phyloP scores from a whole-genome alignment of 2,113 vertebrate genomes.

The Misgurnus anguillicaudatus region DNA sequence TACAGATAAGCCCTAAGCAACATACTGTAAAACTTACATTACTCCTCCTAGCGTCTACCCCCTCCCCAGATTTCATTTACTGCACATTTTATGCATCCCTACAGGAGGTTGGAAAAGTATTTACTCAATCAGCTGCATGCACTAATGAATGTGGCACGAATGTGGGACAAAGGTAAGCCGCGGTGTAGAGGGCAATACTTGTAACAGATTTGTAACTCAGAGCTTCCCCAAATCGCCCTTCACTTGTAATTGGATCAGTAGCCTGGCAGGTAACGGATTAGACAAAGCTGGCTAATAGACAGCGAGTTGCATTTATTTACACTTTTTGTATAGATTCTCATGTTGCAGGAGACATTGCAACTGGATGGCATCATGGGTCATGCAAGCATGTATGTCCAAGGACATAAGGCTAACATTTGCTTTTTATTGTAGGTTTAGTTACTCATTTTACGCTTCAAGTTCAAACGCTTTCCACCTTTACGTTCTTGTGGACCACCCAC shows the following conservation, averaged over 20 bases:
- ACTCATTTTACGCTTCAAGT: neutral
- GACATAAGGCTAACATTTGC: neutral
- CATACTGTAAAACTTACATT: neutral
- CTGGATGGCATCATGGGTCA: neutral
- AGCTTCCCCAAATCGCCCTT: constrained; percentile 41
- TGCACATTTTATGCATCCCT: neutral
- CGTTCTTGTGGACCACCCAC: constrained; percentile 39
- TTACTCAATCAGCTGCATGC: neutral
- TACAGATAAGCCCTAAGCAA: neutral
- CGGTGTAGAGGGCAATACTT: constrained; percentile 17
- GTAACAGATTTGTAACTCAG: constrained; percentile 24
- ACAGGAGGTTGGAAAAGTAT: neutral
- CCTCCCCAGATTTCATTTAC: neutral
- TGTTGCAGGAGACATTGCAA: neutral
- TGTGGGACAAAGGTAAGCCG: constrained; percentile 51
- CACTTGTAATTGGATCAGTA: constrained; percentile 54
- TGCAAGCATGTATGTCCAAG: neutral
- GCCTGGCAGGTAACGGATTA: constrained; percentile 47
- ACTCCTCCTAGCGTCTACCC: neutral
- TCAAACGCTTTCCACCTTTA: neutral
- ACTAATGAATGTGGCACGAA: constrained; percentile 49
- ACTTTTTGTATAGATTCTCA: neutral
- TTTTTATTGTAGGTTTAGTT: neutral
- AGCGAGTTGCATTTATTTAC: constrained; percentile 9
- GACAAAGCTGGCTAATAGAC: constrained; percentile 39